Evolutionary conservation across 2,888 invertebrate genomes (phyloP).

Genomic region (Dynastes tityus): DNA sequence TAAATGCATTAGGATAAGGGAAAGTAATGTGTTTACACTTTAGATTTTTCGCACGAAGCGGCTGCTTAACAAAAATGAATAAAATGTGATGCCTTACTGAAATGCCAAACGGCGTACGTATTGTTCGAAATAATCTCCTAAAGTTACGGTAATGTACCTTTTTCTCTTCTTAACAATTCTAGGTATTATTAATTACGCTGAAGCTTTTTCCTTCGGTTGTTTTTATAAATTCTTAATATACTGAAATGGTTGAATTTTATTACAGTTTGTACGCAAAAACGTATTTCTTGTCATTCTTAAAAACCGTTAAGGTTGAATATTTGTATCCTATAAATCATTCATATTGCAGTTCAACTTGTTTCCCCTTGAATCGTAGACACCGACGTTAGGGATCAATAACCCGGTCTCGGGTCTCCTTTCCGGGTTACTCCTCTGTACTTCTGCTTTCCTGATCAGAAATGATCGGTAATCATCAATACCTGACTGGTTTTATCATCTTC

Average conservation of each 20-base stretch:
- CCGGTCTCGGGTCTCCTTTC: constrained; percentile 55
- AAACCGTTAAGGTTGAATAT: constrained; percentile 1
- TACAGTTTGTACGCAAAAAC: constrained; percentile 2
- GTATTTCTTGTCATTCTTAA: not conserved
- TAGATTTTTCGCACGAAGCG: too few relatives aligned
- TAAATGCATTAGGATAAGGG: too few relatives aligned
- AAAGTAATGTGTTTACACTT: too few relatives aligned
- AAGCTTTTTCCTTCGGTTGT: too few relatives aligned
- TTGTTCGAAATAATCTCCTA: too few relatives aligned
- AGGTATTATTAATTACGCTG: too few relatives aligned
- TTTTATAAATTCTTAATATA: not conserved
- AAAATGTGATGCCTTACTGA: too few relatives aligned
- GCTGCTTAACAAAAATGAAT: too few relatives aligned
- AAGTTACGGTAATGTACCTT: too few relatives aligned
- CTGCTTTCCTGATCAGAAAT: constrained; percentile 60
- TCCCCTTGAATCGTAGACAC: constrained; percentile 19
- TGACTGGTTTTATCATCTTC: constrained; percentile 54
- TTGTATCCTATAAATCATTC: constrained; percentile 19
- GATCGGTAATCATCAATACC: constrained; percentile 61
- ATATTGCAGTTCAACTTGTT: constrained; percentile 6
- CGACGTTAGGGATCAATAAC: constrained; percentile 56
- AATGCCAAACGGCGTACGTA: too few relatives aligned
- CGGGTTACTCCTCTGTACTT: constrained; percentile 57
- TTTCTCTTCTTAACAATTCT: too few relatives aligned
- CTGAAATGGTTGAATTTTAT: not conserved